Base-by-base conservation (phyloP, 1,140 invertebrate genomes). In the Lamellibrachia luymesi region DNA sequence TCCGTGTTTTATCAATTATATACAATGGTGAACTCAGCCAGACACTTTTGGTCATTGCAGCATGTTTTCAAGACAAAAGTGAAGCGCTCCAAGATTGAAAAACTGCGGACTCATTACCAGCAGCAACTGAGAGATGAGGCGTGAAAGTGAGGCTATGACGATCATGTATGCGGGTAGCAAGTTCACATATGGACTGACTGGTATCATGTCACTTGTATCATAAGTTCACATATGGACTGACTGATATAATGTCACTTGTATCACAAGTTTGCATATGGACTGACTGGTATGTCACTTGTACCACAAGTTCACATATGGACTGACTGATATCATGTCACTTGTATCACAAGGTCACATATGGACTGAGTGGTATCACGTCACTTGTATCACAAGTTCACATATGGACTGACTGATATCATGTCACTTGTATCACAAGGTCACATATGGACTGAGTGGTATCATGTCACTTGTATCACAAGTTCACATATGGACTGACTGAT, bases 61-160 rank as follows among this genome's bases (percentile, higher is more conserved):
- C 51, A 52, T 92, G 51, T 51, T 52, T 51, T 64, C 51, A 92
- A 52, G 27, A 92, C 22, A 51, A 92, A 50, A 92, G 51, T 92
- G 51, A 52, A 52, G 13, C 27, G 51, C 49, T 52, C 27, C 92
- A 92, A 52, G 92, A 52, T 56, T 92, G 64, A 80, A 80, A 80
- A 80, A 22, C 64, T 80, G 25, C 64, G 64, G 25, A 80, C 64
- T 17, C 17, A 17, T 22, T 80, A 80, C 64, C 7, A 80, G 2
- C 64, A 80, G 1, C 64, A 80, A 22, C 13, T 80, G 64, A 80
- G 25, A 80, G 64, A 80, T 80, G 64, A 80, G 64, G 64, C 64
- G 2, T 22, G 64, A 17, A 80, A 80, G 64, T 80, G 64, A 80
- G 52, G 52, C 52, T 56, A 13, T 92, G 49, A 50, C 51, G 51